Conservation (phyloP, 2,888 invertebrate genomes). For the Pyralis farinalis region DNA sequence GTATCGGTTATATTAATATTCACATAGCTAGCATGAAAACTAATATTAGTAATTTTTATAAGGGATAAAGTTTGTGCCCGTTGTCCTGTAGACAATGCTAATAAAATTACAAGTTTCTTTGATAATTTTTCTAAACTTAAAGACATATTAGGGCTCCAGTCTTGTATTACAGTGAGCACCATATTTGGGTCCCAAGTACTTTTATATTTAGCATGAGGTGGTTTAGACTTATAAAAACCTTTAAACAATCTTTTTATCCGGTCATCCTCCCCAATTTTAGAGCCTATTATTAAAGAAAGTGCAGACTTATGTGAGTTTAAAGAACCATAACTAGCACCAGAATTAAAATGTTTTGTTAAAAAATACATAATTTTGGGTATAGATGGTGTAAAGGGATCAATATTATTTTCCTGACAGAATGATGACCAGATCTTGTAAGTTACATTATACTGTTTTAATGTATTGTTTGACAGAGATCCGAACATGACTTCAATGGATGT, state of each 20-base stretch:
- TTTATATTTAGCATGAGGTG: background rate
- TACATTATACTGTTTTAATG: background rate
- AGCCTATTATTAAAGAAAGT: background rate
- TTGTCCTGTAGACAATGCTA: conserved; percentile 6
- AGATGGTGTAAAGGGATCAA: background rate
- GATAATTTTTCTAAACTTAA: conserved; percentile 4
- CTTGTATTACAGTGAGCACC: conserved; percentile 1
- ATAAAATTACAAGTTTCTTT: conserved; percentile 7
- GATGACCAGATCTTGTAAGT: background rate
- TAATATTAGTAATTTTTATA: background rate
- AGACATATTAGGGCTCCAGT: conserved; percentile 5
- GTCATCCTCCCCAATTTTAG: background rate
- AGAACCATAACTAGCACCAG: background rate
- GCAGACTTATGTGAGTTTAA: background rate
- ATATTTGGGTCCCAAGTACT: conserved; percentile 10
- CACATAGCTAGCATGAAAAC: background rate
- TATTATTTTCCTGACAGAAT: background rate
- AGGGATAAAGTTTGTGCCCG: conserved; percentile 1
- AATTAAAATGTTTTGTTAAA: background rate
- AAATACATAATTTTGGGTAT: background rate
- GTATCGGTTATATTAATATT: conserved; percentile 5
- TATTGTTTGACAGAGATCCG: background rate
- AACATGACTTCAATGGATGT: background rate
- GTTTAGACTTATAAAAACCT: background rate
- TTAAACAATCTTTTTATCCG: background rate